Conservation (phyloP, 2,888 invertebrate species). For the Linnaemya tessellans region DNA sequence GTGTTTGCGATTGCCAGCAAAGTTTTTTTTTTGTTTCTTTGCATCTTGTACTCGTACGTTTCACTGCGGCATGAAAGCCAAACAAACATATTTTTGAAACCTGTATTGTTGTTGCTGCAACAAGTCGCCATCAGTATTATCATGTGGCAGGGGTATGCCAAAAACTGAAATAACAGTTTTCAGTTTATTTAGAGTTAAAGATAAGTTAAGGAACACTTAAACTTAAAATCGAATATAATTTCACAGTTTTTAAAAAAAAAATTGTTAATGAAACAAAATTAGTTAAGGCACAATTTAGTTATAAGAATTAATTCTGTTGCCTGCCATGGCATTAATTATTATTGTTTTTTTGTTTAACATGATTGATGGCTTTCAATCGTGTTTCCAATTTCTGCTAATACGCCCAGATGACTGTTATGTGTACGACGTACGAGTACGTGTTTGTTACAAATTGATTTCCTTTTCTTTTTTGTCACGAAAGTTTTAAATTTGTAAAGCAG, state of each 20-base stretch:
- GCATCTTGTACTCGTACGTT: not conserved
- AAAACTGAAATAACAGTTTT: not conserved
- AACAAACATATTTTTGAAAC: conserved; percentile 41
- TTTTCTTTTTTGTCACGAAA: conserved; percentile 47
- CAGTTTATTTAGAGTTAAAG: not conserved
- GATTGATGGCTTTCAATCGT: conserved; percentile 50
- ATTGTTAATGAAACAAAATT: conserved; percentile 21
- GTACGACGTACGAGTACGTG: not conserved
- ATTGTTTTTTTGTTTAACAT: conserved; percentile 34
- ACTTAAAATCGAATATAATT: conserved; percentile 1
- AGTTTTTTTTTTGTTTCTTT: conserved; percentile 26
- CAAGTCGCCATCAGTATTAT: conserved; percentile 2
- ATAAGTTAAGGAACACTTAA: conserved; percentile 1
- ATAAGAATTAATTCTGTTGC: conserved; percentile 1
- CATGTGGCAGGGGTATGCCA: conserved; percentile 1
- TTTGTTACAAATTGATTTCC: conserved; percentile 57
- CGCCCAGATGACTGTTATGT: not conserved
- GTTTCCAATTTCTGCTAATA: conserved; percentile 33
- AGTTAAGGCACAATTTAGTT: not conserved
- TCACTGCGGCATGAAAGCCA: conserved; percentile 21
- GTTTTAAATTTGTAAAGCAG: conserved; percentile 24
- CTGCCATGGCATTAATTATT: conserved; percentile 3
- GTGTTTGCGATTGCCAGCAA: conserved; percentile 63
- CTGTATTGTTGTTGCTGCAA: conserved; percentile 48
- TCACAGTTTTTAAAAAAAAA: conserved; percentile 11